Conservation (phyloP, 2,888 invertebrate species). For the Frankliniella fusca region DNA sequence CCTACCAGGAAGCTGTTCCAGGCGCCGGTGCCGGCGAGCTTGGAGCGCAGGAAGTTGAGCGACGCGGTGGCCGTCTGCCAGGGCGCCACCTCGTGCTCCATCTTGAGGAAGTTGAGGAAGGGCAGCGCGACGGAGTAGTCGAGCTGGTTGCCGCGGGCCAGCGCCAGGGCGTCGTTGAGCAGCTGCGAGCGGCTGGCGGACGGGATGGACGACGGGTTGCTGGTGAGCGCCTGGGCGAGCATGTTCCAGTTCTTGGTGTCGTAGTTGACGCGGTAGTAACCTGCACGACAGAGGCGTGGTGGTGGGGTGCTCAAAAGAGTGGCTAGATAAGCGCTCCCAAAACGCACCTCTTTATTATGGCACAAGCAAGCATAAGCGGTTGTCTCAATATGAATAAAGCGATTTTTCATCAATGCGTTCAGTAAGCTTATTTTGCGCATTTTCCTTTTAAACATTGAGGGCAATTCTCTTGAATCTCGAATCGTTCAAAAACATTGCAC, state of each 20-base stretch:
- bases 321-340: too few relatives aligned
- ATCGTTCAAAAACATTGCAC: too few relatives aligned
- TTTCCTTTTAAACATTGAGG: too few relatives aligned
- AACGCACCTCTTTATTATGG: too few relatives aligned
- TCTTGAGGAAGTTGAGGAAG: background rate
- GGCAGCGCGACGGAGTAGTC: constrained; percentile 7
- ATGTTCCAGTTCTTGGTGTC: constrained; percentile 56
- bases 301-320: background rate
- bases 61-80: background rate
- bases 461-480: too few relatives aligned
- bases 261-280: constrained; percentile 65
- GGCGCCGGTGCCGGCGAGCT: background rate
- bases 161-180: constrained; percentile 71
- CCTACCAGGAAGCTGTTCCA: background rate
- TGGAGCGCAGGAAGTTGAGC: background rate
- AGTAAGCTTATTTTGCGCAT: too few relatives aligned
- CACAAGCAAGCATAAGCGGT: too few relatives aligned
- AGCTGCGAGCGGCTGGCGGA: constrained; percentile 69
- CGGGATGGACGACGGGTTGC: constrained; percentile 53
- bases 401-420: too few relatives aligned
- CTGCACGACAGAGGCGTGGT: constrained; percentile 44
- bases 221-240: constrained; percentile 49
- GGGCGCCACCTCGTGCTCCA: background rate
- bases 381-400: too few relatives aligned
- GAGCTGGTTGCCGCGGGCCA: constrained; percentile 49